Percentiles rank a stretch among this genome's conserved stretches.
Conservation (phyloP, 2,113 vertebrate genomes). For the Percina caprodes region DNA sequence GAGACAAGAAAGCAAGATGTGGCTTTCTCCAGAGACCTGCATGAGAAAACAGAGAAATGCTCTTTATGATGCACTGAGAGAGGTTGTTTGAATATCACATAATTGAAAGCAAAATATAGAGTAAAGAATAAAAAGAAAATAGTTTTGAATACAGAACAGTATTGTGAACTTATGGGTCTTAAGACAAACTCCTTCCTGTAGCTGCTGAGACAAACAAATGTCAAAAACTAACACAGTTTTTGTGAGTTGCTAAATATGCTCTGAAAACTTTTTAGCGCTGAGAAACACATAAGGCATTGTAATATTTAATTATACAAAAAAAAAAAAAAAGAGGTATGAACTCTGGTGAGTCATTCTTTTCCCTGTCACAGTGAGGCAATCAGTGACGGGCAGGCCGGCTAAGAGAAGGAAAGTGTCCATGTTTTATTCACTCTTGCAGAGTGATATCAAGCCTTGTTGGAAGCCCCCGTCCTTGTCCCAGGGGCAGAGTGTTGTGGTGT, state of each 20-base stretch:
- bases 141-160: not conserved
- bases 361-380: conserved; percentile 37
- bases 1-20: conserved; percentile 48
- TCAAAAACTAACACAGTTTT: not conserved
- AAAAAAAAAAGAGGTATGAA: conserved; percentile 1
- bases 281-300: conserved; percentile 1
- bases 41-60: conserved; percentile 48
- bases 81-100: conserved; percentile 35
- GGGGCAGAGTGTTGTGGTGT: conserved; percentile 57
- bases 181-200: conserved; percentile 19
- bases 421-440: conserved; percentile 67
- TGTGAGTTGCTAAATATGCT: not conserved
- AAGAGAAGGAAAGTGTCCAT: conserved; percentile 53
- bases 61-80: conserved; percentile 16
- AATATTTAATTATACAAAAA: conserved; percentile 26
- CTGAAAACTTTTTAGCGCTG: conserved; percentile 6
- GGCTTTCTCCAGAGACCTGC: conserved; percentile 51
- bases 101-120: conserved; percentile 35
- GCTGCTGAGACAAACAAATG: conserved; percentile 9
- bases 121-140: not conserved
- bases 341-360: conserved; percentile 18
- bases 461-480: conserved; percentile 54
- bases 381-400: conserved; percentile 17
- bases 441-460: conserved; percentile 59
- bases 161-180: not conserved